Conservation (phyloP, 1,140 invertebrate genomes). For the Akabosia matsudoensis region DNA sequence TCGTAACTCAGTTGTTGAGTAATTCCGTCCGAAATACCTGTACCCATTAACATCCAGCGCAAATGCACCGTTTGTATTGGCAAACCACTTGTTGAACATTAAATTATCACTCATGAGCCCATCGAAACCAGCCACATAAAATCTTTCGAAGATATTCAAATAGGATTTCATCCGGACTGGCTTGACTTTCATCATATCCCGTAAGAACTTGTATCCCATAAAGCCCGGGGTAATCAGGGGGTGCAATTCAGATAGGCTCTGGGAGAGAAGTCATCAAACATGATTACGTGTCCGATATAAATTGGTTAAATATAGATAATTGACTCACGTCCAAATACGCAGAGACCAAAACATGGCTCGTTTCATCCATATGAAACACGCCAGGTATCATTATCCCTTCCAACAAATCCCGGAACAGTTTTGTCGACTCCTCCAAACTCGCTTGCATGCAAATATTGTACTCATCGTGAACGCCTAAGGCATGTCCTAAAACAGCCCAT, state of each 20-base stretch:
- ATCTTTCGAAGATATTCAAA: neutral
- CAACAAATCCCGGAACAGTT: neutral
- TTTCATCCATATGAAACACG: neutral
- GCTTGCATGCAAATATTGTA: slow-evolving; percentile 49
- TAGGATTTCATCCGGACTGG: neutral
- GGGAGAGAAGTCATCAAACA: no score
- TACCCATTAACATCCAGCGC: neutral
- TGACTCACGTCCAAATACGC: neutral
- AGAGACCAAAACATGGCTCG: neutral
- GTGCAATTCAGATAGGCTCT: neutral
- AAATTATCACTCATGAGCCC: neutral
- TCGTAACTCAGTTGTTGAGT: neutral
- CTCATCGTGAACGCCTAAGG: slow-evolving; percentile 51
- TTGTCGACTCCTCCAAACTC: neutral
- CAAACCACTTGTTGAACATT: neutral
- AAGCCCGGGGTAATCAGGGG: neutral
- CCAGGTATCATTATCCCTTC: neutral
- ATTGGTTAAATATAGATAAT: neutral
- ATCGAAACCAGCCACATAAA: neutral
- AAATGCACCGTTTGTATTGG: neutral
- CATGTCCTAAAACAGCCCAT: slow-evolving; percentile 52
- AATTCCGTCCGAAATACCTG: neutral
- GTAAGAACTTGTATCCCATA: neutral
- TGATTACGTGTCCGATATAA: no score
- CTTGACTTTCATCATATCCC: neutral